These are phyloP conservation scores for Spea bombifrons DNA, from an alignment of 2,113 vertebrate genomes.

Conservation along the genomic window DNA sequence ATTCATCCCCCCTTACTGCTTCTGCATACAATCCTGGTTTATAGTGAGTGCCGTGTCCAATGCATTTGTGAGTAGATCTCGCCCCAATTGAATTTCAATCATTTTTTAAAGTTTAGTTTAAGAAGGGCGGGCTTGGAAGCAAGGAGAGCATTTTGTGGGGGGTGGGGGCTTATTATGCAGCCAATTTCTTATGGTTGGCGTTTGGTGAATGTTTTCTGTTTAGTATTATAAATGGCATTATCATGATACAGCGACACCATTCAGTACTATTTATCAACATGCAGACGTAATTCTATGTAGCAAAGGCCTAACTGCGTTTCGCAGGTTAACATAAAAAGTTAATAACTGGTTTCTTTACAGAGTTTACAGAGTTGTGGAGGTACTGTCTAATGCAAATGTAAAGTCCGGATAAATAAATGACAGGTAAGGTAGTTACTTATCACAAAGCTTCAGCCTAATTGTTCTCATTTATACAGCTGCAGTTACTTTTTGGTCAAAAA, in stretches of 20 bases:
- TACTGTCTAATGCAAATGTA: no score
- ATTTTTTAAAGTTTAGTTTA: conserved; percentile 38
- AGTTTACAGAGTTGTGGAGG: no score
- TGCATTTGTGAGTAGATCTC: conserved; percentile 56
- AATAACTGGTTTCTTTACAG: no score
- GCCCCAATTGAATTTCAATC: conserved; percentile 47
- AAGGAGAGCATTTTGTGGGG: not conserved
- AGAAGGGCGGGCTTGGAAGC: not conserved
- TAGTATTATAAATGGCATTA: conserved; percentile 25
- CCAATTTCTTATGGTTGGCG: conserved; percentile 21
- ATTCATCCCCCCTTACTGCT: conserved; percentile 66
- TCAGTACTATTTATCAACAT: conserved; percentile 10
- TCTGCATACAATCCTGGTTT: conserved; percentile 62
- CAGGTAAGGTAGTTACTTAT: no score
- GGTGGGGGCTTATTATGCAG: conserved; percentile 24
- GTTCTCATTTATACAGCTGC: no score
- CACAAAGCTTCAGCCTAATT: no score
- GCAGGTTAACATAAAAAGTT: no score
- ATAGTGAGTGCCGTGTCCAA: conserved; percentile 61
- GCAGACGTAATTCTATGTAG: conserved; percentile 12
- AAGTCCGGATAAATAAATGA: no score
- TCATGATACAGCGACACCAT: conserved; percentile 32
- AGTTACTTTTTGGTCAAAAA: no score
- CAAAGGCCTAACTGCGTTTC: not conserved
- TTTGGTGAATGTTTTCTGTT: conserved; percentile 34